phyloP scores from a whole-genome alignment of 1,140 invertebrate species.

The Aphidius ervi region DNA sequence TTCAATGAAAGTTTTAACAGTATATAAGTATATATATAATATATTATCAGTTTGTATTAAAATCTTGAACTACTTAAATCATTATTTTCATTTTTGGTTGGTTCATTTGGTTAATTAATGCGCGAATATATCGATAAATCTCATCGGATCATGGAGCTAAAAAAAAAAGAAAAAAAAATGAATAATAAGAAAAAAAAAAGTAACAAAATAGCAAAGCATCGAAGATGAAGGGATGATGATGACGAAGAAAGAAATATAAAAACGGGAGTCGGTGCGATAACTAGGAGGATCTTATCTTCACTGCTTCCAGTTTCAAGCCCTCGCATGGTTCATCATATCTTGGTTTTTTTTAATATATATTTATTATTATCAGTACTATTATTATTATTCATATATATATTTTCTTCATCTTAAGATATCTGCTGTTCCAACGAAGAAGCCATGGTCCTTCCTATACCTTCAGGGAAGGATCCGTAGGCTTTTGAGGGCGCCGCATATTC shows the following conservation, averaged over 20 bases:
- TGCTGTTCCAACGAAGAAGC: neutral
- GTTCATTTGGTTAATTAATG: too few species aligned
- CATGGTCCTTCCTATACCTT: constrained; percentile 29
- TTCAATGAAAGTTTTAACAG: too few species aligned
- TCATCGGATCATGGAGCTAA: too few species aligned
- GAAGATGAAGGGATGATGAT: neutral
- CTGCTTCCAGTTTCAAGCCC: constrained; percentile 41
- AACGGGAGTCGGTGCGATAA: constrained; percentile 45
- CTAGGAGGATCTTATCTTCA: constrained; percentile 45
- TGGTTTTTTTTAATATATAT: neutral
- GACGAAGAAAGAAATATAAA: neutral
- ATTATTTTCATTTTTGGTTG: too few species aligned
- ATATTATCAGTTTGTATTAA: too few species aligned
- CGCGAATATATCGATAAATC: too few species aligned
- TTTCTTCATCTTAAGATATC: neutral
- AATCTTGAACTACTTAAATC: too few species aligned
- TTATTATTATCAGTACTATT: neutral
- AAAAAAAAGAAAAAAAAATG: too few species aligned
- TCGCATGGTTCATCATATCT: neutral
- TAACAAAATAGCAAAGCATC: neutral
- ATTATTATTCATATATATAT: too few species aligned
- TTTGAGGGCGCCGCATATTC: constrained; percentile 41
- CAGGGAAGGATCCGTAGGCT: constrained; percentile 32
- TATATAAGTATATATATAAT: too few species aligned
- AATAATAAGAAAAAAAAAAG: too few species aligned